phyloP scores from a whole-genome alignment of 1,140 invertebrate species.

The Caerostris darwini region DNA sequence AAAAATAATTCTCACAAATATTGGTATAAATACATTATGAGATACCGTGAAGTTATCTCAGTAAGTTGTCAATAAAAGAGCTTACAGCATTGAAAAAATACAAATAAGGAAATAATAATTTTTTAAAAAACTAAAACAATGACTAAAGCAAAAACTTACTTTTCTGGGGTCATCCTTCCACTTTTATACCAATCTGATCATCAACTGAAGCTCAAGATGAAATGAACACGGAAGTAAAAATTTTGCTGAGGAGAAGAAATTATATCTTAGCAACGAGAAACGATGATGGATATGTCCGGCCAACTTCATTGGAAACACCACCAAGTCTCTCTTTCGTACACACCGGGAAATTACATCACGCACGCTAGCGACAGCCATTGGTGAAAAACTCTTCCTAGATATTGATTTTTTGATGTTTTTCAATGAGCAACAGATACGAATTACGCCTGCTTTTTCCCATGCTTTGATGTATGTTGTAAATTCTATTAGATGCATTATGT shows the following conservation, averaged over 20 bases:
- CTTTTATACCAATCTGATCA: background rate
- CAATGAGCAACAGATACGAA: conserved; percentile 40
- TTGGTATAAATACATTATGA: too few relatives aligned
- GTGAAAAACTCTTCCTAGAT: background rate
- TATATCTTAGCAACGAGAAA: background rate
- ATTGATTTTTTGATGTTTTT: conserved; percentile 3
- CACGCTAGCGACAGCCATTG: background rate
- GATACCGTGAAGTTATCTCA: too few relatives aligned
- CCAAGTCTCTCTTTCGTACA: background rate
- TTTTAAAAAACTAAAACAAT: too few relatives aligned
- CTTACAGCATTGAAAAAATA: too few relatives aligned
- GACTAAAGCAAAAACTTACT: conserved; percentile 1
- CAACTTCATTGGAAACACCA: background rate
- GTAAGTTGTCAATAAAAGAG: too few relatives aligned
- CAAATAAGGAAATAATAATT: too few relatives aligned
- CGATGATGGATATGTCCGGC: background rate
- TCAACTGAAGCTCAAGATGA: background rate
- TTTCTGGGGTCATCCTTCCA: background rate
- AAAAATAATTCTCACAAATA: too few relatives aligned
- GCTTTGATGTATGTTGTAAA: too few relatives aligned
- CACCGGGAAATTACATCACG: background rate
- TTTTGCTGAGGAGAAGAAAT: background rate
- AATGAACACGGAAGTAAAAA: conserved; percentile 17
- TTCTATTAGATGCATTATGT: too few relatives aligned
- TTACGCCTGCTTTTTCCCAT: too few relatives aligned